Evolutionary conservation across 2,113 vertebrate genomes (phyloP).

Genomic region (Gallinago media): DNA sequence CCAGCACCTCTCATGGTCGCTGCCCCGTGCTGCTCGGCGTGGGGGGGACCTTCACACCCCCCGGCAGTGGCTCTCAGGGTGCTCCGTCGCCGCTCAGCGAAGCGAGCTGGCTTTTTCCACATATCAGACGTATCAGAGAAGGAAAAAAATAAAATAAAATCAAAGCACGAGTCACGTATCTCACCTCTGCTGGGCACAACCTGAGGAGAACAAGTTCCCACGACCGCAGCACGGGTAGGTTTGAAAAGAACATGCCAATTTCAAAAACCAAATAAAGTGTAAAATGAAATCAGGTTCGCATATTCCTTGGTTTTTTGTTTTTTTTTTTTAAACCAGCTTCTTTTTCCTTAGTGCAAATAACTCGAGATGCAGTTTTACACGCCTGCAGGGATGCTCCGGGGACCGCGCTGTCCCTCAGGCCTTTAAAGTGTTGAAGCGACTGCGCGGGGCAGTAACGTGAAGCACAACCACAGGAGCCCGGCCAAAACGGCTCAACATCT

Average conservation of each 20-base stretch:
- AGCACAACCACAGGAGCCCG: background rate
- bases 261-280: background rate
- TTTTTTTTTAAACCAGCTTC: background rate
- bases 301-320: background rate
- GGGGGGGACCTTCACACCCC: background rate
- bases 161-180: background rate
- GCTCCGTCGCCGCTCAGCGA: background rate
- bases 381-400: background rate
- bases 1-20: rapidly evolving
- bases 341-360: constrained; percentile 61
- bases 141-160: background rate
- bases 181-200: background rate
- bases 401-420: background rate
- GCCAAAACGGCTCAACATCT: background rate
- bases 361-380: background rate
- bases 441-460: background rate
- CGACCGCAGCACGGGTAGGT: background rate
- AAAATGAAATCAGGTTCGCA: background rate
- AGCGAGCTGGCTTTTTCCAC: background rate
- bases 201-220: background rate
- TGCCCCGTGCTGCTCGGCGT: rapidly evolving
- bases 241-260: constrained; percentile 43
- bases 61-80: background rate
- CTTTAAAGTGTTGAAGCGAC: background rate
- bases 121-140: background rate